Conservation (phyloP, 2,113 vertebrate genomes). For the Cynocephalus volans region DNA sequence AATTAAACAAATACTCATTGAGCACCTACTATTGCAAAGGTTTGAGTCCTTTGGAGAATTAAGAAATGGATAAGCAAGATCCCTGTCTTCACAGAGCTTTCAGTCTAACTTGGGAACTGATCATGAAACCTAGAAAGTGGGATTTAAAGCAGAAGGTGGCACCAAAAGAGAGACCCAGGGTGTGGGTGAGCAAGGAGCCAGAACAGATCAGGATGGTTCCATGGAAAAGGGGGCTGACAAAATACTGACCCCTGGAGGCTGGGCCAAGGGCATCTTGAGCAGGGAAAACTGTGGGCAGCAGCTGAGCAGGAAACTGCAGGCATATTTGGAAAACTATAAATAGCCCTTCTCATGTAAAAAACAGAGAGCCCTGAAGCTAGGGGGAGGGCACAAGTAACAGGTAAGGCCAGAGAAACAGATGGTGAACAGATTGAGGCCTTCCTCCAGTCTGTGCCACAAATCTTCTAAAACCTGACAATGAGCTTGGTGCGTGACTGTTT, state of each 20-base stretch:
- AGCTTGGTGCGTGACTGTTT: background rate
- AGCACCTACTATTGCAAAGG: background rate
- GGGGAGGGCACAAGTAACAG: background rate
- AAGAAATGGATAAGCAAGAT: background rate
- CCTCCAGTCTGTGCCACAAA: background rate
- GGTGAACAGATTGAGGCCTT: background rate
- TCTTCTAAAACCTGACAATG: background rate
- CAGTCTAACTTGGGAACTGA: background rate
- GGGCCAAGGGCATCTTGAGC: background rate
- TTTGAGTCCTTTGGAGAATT: background rate
- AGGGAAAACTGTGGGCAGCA: background rate
- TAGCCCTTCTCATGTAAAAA: background rate
- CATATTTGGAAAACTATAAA: background rate
- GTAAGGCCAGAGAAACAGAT: background rate
- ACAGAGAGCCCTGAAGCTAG: background rate
- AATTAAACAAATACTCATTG: conserved; percentile 29
- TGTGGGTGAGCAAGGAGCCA: fast-evolving
- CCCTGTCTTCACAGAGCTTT: background rate
- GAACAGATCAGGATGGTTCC: background rate
- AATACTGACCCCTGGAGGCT: background rate
- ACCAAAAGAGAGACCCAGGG: background rate
- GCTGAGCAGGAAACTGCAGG: background rate
- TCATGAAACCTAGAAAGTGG: background rate
- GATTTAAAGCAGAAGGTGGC: background rate
- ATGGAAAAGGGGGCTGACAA: background rate